Percentiles rank a stretch among this genome's conserved stretches.
Conservation (phyloP, 2,888 invertebrate species). For the Alloplasta piceator region DNA sequence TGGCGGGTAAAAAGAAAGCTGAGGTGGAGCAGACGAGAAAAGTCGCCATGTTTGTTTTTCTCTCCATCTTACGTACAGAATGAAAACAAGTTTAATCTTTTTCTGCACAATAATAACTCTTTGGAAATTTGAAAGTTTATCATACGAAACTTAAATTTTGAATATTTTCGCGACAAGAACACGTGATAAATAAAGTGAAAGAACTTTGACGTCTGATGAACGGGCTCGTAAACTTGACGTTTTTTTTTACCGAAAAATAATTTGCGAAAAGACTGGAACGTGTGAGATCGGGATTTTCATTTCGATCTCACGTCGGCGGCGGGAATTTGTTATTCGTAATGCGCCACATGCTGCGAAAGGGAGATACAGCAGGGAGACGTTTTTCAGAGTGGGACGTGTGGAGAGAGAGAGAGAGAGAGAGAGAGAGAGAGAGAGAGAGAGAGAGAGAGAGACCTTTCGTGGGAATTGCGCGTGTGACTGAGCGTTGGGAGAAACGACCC, state of each 20-base stretch:
- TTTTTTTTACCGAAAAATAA: no score
- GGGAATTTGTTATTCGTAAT: slow-evolving; percentile 39
- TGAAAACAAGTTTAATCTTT: not conserved
- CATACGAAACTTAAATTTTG: not conserved
- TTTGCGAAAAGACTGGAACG: not conserved
- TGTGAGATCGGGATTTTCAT: not conserved
- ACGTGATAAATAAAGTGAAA: no score
- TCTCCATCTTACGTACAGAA: not conserved
- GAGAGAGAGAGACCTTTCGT: slow-evolving; percentile 49
- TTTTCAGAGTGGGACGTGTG: not conserved
- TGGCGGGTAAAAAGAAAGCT: not conserved
- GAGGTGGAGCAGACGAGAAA: slow-evolving; percentile 20
- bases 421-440: slow-evolving; percentile 15
- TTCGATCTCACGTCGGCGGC: not conserved
- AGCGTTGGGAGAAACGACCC: slow-evolving; percentile 51
- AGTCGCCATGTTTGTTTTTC: slow-evolving; percentile 43
- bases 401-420: slow-evolving; percentile 13
- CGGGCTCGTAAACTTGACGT: no score
- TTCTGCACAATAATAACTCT: not conserved
- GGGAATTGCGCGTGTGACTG: slow-evolving; percentile 54
- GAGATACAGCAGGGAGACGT: not conserved
- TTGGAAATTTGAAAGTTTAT: no score
- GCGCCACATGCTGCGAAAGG: slow-evolving; percentile 6
- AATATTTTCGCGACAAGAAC: not conserved
- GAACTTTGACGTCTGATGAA: no score